phyloP scores from a whole-genome alignment of 2,113 vertebrate genomes.

The Anarhynchus alexandrinus region DNA sequence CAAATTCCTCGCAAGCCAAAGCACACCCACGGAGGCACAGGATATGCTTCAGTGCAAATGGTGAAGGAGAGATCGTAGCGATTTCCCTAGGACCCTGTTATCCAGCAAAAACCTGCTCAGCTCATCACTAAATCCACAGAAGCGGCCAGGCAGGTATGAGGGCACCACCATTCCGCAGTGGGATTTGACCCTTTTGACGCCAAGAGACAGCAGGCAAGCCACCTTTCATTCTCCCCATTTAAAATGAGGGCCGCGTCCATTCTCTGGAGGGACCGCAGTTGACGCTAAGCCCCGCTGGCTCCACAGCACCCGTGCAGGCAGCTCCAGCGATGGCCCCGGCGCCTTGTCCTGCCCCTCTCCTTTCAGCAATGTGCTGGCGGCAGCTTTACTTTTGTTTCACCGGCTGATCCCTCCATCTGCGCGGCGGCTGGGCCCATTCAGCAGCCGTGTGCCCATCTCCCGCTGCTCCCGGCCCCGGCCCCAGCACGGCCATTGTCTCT shows the following conservation, averaged over 20 bases:
- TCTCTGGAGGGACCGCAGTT: background rate
- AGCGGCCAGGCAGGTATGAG: background rate
- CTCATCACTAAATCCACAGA: background rate
- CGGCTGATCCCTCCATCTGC: slow-evolving; percentile 75
- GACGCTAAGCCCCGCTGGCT: background rate
- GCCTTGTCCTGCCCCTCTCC: slow-evolving; percentile 57
- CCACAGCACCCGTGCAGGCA: background rate
- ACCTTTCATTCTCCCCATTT: background rate
- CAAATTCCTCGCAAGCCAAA: background rate
- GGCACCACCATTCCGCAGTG: background rate
- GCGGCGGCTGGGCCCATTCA: slow-evolving; percentile 66
- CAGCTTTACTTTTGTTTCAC: slow-evolving; percentile 78
- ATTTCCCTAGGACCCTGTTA: background rate
- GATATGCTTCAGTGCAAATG: background rate
- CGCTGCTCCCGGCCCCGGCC: slow-evolving; percentile 9
- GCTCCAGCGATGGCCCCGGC: background rate
- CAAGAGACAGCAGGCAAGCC: background rate
- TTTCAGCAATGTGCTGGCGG: slow-evolving; percentile 74
- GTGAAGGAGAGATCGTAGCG: background rate
- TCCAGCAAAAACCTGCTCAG: background rate
- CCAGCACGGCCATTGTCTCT: slow-evolving; percentile 68
- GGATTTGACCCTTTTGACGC: background rate
- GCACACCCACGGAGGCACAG: background rate
- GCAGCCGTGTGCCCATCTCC: background rate
- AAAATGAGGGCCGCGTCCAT: background rate